These are phyloP conservation scores for Phenganax stokvisi DNA, from an alignment of 92 coral and sea anemone genomes.

Conservation along the genomic window DNA sequence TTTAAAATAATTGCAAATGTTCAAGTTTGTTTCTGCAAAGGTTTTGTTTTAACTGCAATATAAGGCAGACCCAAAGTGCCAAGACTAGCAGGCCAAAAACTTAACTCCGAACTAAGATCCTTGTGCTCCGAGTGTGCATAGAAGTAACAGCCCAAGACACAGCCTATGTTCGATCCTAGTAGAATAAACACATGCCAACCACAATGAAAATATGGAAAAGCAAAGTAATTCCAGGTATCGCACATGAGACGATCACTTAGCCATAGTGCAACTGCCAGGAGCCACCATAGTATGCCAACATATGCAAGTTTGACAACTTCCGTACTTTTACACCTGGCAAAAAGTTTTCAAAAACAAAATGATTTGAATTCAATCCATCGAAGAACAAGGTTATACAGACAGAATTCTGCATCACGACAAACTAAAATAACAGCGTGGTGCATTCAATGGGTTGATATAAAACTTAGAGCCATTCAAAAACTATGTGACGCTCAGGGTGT, in stretches of 20 bases:
- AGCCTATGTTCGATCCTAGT: conserved; percentile 81
- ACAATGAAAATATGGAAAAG: conserved; percentile 89
- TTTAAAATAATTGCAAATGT: neutral
- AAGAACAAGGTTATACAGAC: too few species aligned
- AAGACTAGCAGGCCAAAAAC: conserved; percentile 72
- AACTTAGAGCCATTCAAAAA: too few species aligned
- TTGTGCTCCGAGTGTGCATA: conserved; percentile 73
- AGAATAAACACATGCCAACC: conserved; percentile 94
- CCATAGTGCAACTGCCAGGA: conserved; percentile 71
- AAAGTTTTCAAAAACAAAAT: too few species aligned
- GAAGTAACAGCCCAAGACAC: conserved; percentile 77
- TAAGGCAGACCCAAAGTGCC: conserved; percentile 79
- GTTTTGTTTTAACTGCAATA: conserved; percentile 49
- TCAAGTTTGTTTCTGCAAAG: conserved; percentile 22
- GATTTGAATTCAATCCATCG: too few species aligned
- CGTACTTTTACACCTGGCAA: conserved; percentile 48
- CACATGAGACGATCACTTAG: conserved; percentile 80
- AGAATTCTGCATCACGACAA: too few species aligned
- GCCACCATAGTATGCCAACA: conserved; percentile 74
- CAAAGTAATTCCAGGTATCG: conserved; percentile 72
- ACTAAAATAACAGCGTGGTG: too few species aligned
- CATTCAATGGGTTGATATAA: too few species aligned
- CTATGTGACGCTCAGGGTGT: too few species aligned
- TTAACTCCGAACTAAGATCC: conserved; percentile 61
- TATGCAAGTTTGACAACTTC: conserved; percentile 65